Conservation (phyloP, 2,888 invertebrate species). For the Mechanitis mazaeus region DNA sequence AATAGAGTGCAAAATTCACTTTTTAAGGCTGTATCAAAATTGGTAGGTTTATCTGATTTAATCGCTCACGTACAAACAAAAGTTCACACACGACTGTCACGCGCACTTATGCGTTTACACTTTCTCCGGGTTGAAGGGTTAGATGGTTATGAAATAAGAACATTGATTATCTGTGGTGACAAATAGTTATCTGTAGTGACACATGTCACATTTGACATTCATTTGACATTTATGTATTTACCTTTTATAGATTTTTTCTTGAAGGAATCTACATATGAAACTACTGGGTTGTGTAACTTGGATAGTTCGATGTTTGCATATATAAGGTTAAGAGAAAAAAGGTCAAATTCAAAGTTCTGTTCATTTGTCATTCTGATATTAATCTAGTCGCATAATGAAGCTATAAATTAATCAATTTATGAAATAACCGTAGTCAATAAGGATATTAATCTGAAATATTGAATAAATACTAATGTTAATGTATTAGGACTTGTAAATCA, state of each 20-base stretch:
- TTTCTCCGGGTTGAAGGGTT: constrained; percentile 50
- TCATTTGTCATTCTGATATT: constrained; percentile 7
- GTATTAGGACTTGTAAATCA: constrained; percentile 21
- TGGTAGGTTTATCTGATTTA: constrained; percentile 46
- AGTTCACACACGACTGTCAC: constrained; percentile 56
- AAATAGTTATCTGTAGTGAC: constrained; percentile 36
- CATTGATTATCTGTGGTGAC: constrained; percentile 44
- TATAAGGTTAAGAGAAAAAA: constrained; percentile 1
- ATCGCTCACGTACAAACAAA: constrained; percentile 56
- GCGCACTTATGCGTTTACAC: constrained; percentile 43
- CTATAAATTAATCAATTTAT: constrained; percentile 24
- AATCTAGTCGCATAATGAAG: constrained; percentile 7
- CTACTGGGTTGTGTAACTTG: not conserved
- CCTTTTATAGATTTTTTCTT: not conserved
- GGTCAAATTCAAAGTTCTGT: constrained; percentile 6
- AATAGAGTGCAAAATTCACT: constrained; percentile 39
- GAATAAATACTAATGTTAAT: constrained; percentile 29
- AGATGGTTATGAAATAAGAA: constrained; percentile 40
- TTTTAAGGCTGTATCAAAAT: constrained; percentile 31
- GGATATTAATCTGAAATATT: constrained; percentile 43
- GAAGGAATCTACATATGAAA: too few species aligned
- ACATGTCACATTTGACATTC: constrained; percentile 13
- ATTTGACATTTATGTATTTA: constrained; percentile 10
- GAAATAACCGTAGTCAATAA: constrained; percentile 29
- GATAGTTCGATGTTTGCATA: constrained; percentile 7